Percentiles rank a stretch among this genome's conserved stretches.
Evolutionary conservation across 2,797 vertebrate genomes (phyloP).

Genomic region (Rousettus madagascariensis): DNA sequence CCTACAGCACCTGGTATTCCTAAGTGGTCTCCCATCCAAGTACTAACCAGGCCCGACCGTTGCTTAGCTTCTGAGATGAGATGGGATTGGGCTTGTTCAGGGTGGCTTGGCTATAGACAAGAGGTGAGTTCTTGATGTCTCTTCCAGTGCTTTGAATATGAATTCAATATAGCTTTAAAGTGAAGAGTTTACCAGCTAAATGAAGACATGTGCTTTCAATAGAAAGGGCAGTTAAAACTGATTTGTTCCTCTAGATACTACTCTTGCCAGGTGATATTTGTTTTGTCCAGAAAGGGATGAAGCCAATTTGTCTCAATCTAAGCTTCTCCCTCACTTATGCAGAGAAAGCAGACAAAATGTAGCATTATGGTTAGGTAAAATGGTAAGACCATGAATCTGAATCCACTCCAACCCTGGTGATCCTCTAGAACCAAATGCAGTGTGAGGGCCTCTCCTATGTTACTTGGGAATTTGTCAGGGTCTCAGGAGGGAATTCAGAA

Average conservation of each 20-base stretch:
- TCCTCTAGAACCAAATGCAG: not conserved
- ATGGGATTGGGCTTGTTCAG: too few species aligned
- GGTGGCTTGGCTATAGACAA: not conserved
- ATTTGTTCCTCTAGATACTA: not conserved
- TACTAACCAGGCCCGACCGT: too few species aligned
- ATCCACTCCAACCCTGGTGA: not conserved
- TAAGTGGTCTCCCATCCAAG: too few species aligned
- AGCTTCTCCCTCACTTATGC: not conserved
- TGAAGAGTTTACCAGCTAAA: not conserved
- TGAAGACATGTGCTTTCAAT: conserved; percentile 27
- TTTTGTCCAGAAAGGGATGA: conserved; percentile 23
- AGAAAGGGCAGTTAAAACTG: not conserved
- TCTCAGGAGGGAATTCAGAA: not conserved
- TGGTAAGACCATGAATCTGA: not conserved
- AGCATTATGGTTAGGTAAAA: not conserved
- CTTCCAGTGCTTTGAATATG: not conserved
- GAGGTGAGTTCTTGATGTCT: not conserved
- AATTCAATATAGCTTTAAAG: not conserved
- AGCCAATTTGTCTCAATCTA: conserved; percentile 3
- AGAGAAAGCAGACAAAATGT: not conserved
- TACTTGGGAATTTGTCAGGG: not conserved
- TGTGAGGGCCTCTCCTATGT: not conserved
- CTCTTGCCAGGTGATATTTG: not conserved
- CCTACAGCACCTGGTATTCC: too few species aligned
- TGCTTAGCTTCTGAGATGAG: too few species aligned